phyloP scores from a whole-genome alignment of 2,113 vertebrate species.

The Stictonetta naevosa region DNA sequence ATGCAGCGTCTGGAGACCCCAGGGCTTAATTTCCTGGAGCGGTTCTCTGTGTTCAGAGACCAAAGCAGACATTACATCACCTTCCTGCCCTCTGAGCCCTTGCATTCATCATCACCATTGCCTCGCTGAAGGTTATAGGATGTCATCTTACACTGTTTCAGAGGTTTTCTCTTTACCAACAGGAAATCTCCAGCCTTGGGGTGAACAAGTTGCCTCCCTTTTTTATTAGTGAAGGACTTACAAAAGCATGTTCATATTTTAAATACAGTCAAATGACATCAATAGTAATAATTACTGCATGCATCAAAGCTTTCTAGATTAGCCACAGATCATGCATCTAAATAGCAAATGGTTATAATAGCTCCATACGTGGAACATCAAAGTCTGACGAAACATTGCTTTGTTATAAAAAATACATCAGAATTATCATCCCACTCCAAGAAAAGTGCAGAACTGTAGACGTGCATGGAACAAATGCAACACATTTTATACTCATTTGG shows the following conservation, averaged over 20 bases:
- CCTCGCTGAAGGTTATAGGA: neutral
- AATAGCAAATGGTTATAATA: constrained; percentile 79
- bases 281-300: constrained; percentile 76
- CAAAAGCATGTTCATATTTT: constrained; percentile 49
- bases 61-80: neutral
- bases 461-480: constrained; percentile 49
- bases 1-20: neutral
- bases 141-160: neutral
- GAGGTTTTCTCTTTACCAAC: neutral
- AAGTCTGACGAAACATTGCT: constrained; percentile 68
- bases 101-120: neutral
- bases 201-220: neutral
- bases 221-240: neutral
- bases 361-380: constrained; percentile 80
- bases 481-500: constrained; percentile 55
- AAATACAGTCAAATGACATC: constrained; percentile 66
- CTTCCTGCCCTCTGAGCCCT: neutral
- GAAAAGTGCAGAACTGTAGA: neutral
- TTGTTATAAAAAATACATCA: constrained; percentile 76
- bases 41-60: neutral
- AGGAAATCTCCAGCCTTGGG: neutral
- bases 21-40: neutral
- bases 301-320: constrained; percentile 75
- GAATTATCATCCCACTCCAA: constrained; percentile 38
- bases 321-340: constrained; percentile 79